Percentiles rank a stretch among this genome's conserved stretches.
phyloP scores from a whole-genome alignment of 2,113 vertebrate genomes.

The Pedetes capensis region DNA sequence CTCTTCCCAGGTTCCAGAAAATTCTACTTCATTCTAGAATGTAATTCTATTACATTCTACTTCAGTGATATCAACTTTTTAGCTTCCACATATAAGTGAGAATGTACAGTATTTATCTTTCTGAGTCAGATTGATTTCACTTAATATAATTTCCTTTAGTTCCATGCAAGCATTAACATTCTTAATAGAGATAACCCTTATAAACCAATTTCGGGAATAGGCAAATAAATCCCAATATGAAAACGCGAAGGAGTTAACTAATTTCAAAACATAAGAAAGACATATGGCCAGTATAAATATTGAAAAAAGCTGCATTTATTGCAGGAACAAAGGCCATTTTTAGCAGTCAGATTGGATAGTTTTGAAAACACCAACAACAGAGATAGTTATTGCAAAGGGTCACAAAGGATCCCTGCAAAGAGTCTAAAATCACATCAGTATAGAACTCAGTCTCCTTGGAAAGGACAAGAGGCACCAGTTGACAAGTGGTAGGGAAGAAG shows the following conservation, averaged over 20 bases:
- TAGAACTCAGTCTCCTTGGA: neutral
- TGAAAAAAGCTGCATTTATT: neutral
- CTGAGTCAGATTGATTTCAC: neutral
- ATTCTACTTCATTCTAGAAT: too few species aligned
- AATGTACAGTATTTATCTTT: neutral
- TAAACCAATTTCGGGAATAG: neutral
- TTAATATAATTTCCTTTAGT: neutral
- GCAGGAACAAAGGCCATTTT: neutral
- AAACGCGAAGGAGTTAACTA: neutral
- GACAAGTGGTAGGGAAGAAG: neutral
- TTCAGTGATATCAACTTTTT: neutral
- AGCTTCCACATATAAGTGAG: neutral
- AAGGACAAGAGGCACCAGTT: neutral
- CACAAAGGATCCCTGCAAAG: neutral
- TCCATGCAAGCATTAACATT: neutral
- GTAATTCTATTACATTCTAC: neutral
- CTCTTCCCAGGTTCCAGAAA: neutral
- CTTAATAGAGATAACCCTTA: neutral
- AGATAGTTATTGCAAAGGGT: neutral
- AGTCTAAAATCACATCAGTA: neutral
- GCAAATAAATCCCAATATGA: neutral
- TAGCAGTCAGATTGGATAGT: neutral
- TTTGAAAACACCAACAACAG: neutral
- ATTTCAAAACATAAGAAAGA: constrained; percentile 1
- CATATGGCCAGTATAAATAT: neutral